Evolutionary conservation across 2,797 vertebrate genomes (phyloP).

Genomic region (Sebastes trivittatus): DNA sequence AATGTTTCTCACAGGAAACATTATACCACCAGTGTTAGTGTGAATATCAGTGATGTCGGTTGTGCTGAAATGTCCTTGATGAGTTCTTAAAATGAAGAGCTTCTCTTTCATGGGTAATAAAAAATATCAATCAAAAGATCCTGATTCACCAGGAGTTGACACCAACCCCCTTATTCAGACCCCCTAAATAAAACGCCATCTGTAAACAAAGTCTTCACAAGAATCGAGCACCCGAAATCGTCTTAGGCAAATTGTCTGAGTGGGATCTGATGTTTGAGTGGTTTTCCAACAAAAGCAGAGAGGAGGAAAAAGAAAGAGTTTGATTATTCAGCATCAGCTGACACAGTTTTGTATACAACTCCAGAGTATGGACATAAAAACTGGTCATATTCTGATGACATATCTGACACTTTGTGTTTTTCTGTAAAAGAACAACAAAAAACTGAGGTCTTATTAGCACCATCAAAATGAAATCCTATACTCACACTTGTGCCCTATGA

Average conservation of each 20-base stretch:
- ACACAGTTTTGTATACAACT: conserved; percentile 43
- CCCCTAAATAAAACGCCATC: conserved; percentile 55
- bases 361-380: conserved; percentile 41
- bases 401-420: conserved; percentile 54
- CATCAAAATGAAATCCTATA: conserved; percentile 70
- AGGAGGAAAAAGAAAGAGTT: conserved; percentile 22
- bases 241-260: conserved; percentile 42
- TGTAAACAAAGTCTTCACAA: conserved; percentile 71
- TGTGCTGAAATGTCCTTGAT: conserved; percentile 44
- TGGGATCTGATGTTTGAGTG: conserved; percentile 57
- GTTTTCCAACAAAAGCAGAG: conserved; percentile 55
- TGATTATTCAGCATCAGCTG: conserved; percentile 26
- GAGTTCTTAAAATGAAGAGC: conserved; percentile 34
- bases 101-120: conserved; percentile 45
- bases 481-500: conserved; percentile 54
- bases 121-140: conserved; percentile 21
- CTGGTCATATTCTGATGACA: conserved; percentile 33
- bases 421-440: conserved; percentile 16
- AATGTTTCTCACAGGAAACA: conserved; percentile 36
- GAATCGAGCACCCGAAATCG: conserved; percentile 55
- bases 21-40: conserved; percentile 58
- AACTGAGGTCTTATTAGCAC: conserved; percentile 76
- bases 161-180: conserved; percentile 52
- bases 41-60: conserved; percentile 38
- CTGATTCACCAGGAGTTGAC: conserved; percentile 51